Evolutionary conservation across 2,797 vertebrate genomes (phyloP).

Genomic region (Enteromius thamalakanensis): DNA sequence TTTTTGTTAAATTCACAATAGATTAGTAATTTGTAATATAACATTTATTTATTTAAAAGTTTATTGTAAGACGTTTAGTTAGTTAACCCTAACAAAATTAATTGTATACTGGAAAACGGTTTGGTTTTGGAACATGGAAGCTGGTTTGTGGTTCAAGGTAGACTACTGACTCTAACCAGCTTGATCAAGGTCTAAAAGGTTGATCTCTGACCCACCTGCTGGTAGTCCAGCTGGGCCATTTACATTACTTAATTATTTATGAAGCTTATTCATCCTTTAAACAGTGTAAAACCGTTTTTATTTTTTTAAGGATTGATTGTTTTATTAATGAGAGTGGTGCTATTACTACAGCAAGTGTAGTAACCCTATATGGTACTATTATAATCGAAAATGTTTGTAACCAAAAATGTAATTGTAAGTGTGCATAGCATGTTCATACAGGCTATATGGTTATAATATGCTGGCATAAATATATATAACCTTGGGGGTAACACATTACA

Average conservation of each 20-base stretch:
- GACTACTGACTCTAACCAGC: slow-evolving; percentile 12
- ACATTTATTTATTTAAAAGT: no score
- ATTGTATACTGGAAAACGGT: not conserved
- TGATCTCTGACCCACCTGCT: slow-evolving; percentile 4
- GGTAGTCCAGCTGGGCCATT: slow-evolving; percentile 2
- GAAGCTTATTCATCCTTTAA: not conserved
- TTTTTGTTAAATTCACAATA: not conserved
- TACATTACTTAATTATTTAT: not conserved
- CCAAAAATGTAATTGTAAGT: not conserved
- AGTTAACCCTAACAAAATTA: no score
- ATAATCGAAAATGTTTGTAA: not conserved
- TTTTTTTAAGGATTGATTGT: not conserved
- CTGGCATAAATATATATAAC: no score
- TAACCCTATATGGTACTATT: not conserved
- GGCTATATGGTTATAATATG: no score
- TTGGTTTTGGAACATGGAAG: not conserved
- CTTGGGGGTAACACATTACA: no score
- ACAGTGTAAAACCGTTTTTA: not conserved
- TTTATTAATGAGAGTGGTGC: not conserved
- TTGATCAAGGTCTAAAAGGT: slow-evolving; percentile 14
- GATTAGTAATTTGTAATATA: not conserved
- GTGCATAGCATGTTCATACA: no score
- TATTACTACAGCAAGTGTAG: not conserved
- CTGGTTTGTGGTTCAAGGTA: not conserved
- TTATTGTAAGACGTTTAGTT: not conserved